Evolutionary conservation across 2,888 invertebrate species (phyloP).

Genomic region (Zelleria hepariella): DNA sequence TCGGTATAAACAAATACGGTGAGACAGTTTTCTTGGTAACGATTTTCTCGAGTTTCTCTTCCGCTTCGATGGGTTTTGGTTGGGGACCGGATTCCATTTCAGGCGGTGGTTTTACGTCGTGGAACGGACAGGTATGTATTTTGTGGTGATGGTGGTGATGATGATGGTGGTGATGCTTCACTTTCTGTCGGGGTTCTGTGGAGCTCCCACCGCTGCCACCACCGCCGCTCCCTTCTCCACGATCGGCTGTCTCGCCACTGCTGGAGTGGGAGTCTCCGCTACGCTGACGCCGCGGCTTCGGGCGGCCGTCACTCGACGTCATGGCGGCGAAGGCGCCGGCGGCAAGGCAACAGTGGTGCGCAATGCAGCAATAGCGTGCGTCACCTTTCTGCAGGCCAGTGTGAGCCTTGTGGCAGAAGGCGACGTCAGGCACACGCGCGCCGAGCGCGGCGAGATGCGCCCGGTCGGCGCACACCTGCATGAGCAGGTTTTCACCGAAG

Average conservation of each 20-base stretch:
- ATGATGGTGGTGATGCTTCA: slow-evolving; percentile 53
- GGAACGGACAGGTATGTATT: slow-evolving; percentile 59
- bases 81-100: slow-evolving; percentile 29
- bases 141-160: slow-evolving; percentile 56
- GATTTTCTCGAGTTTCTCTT: slow-evolving; percentile 36
- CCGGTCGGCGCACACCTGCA: slow-evolving; percentile 82
- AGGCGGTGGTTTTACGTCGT: slow-evolving; percentile 43
- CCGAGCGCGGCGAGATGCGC: slow-evolving; percentile 66
- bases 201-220: slow-evolving; percentile 18
- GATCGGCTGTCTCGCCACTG: slow-evolving; percentile 58
- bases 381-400: slow-evolving; percentile 56
- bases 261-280: slow-evolving; percentile 65
- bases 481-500: slow-evolving; percentile 81
- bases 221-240: slow-evolving; percentile 39
- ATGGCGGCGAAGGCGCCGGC: slow-evolving; percentile 53
- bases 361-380: slow-evolving; percentile 61
- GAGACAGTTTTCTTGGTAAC: slow-evolving; percentile 63
- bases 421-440: slow-evolving; percentile 60
- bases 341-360: slow-evolving; percentile 65
- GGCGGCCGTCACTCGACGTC: slow-evolving; percentile 41
- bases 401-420: slow-evolving; percentile 63
- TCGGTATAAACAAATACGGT: slow-evolving; percentile 65
- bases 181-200: slow-evolving; percentile 46
- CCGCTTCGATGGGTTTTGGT: slow-evolving; percentile 25
- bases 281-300: slow-evolving; percentile 50